Percentiles rank a stretch among this genome's conserved stretches.
Conservation (phyloP, 2,113 vertebrate genomes). For the Pseudopipra pipra region DNA sequence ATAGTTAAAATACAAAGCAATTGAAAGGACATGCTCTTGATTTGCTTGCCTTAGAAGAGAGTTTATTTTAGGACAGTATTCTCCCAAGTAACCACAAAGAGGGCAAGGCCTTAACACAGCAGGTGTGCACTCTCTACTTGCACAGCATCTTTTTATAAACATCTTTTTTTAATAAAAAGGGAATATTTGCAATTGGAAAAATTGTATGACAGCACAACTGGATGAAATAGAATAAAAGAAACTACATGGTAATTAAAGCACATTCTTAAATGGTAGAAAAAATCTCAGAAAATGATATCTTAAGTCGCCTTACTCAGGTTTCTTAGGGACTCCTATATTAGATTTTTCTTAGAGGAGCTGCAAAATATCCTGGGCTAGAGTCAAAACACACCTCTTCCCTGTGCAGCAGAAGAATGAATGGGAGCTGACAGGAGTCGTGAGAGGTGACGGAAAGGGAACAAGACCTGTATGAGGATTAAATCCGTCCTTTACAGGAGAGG, state of each 20-base stretch:
- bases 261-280: not conserved
- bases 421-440: too few relatives aligned
- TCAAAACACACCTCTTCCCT: not conserved
- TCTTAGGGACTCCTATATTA: not conserved
- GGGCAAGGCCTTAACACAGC: not conserved
- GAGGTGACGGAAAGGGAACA: too few relatives aligned
- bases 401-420: not conserved
- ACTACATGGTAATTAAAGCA: not conserved
- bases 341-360: not conserved
- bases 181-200: not conserved
- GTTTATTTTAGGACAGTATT: not conserved
- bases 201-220: not conserved
- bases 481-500: rapidly evolving
- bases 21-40: not conserved
- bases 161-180: not conserved
- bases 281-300: not conserved
- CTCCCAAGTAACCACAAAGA: not conserved
- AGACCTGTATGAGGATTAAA: not conserved
- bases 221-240: not conserved
- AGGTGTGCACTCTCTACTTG: not conserved
- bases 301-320: not conserved
- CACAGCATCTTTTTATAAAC: not conserved
- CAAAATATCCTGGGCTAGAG: not conserved
- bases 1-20: not conserved
- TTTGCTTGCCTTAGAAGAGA: not conserved